Base-by-base conservation (phyloP, 2,888 invertebrate species). In the Andricus quercusramuli region DNA sequence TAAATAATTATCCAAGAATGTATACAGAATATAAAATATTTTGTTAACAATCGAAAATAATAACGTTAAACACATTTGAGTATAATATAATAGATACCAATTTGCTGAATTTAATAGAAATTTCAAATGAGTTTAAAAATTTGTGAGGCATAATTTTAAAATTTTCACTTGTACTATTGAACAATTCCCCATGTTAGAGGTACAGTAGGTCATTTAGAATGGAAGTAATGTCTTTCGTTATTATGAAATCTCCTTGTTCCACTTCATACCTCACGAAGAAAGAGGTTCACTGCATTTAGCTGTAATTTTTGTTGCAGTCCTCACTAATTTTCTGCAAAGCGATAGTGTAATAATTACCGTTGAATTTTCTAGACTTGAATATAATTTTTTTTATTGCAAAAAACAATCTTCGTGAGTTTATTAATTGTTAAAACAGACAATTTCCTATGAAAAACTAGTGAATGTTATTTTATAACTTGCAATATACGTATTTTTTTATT, bases 171-270 rank as follows among this genome's bases (percentile, higher is more conserved):
- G 6, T 3, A 22, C 15, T 11, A 62, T 5, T 68, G 17, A 47
- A 47, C n/a, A 68, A 29, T 56, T 32, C 32, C 20, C 56, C 4
- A 5, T 32, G 13, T 5, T 32, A 8, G 3, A 51, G 20, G 25
- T 74, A 32, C n/a, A 32, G 0, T 17, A 51, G 47, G 47, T 37
- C n/a, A 44, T 11, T 62, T 25, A 62, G 22, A 25, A 15, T 62
- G 22, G 15, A 62, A 22, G 25, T 22, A 62, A 62, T 62, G 4
- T 62, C 13, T 25, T 62, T 62, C 17, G 20, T 32, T 20, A 20
- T 70, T 70, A 29, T 13, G 29, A 51, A 74, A 32, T 74, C 74
- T 32, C 74, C 74, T 74, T 74, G 74, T 74, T 13, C 74, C 32
- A 74, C 51, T 32, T 74, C 32, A 20, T 20, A 70, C 25, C 11